Base-by-base conservation (phyloP, 2,888 invertebrate species). In the Pocota personata region DNA sequence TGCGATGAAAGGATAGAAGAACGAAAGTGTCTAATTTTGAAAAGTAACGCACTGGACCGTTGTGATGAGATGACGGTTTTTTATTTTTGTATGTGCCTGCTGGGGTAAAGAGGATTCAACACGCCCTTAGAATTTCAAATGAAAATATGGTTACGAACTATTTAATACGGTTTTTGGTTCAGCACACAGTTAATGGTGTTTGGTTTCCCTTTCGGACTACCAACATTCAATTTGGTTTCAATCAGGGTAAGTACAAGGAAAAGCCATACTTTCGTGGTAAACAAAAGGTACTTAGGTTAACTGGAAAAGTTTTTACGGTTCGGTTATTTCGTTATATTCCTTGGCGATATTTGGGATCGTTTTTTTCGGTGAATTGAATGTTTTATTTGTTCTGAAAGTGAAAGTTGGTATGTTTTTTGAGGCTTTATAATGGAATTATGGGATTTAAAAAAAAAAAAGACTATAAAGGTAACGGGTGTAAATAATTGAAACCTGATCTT, bases 241-340 rank as follows among this genome's bases (percentile, higher is more conserved):
- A 82, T 82, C 64, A 71, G 62, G 76, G 57, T 82, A 82, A 82
- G 76, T 82, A 67, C 46, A 35, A 21, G 58, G 48, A 48, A 46
- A 60, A 27, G 50, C 16, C 52, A 7, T 37, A n/a, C 16, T 48
- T 64, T 64, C n/a, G 30, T 48, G 66, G 32, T 32, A 21, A 2
- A 32, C 48, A 55, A 35, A 27, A 16, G 79, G 19, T 72, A 66
- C 72, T 75, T 64, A 55, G 55, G 55, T 35, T 46, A 75, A 35
- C 75, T 75, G 27, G 55, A 24, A 46, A 75, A 64, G 30, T 40
- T 12, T 75, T 43, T 55, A 64, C 64, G 64, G 64, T 40, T 75
- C 64, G 55, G 52, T 75, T 64, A 43, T 14, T 75, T 52, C 52
- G 27, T 32, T 62, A 3, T 50, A 52, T 62, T 27, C n/a, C 10